Base-by-base conservation (phyloP, 2,113 vertebrate species). In the Pyrgilauda ruficollis region DNA sequence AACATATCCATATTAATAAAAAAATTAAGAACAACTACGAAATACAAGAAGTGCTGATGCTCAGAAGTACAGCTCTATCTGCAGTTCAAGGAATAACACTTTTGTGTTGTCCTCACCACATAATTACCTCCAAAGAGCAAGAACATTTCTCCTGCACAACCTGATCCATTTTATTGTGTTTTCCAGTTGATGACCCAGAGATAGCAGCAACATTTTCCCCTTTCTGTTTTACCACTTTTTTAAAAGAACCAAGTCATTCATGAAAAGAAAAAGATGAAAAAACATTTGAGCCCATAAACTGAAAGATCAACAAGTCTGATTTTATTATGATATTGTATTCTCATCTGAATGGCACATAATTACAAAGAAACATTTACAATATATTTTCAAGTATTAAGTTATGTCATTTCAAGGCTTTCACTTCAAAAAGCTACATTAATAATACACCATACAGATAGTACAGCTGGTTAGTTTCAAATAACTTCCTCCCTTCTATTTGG, bases 361-460 rank as follows among this genome's bases (percentile, higher is more conserved):
- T 98, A 98, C 97, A 98, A 97, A 97, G 97, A 97, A 97, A 97
- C 97, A 98, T 97, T 97, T 97, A 98, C 97, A 98, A 96, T 98
- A 77, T 95, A 95, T 97, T 97, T 98, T 98, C 98, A 98, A 98
- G 97, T 98, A 98, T 98, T 97, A 96, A 91, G 27, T 97, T 98
- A 95, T 96, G 84, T 97, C 97, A 97, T 97, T 97, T 98, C 98
- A 98, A 98, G 97, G 97, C 95, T 98, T 98, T 94, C 97, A 97
- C 96, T 98, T 98, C 97, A 97, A 98, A 97, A 97, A 97, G 95
- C 98, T 98, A 97, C 97, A 97, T 97, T 97, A 98, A 98, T 96
- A 98, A 97, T 80, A 98, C 97, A 98, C 97, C 97, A 98, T 97
- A 98, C 92, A 97, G 93, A 97, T 96, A 98, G 97, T 97, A 98